Evolutionary conservation across 2,888 invertebrate genomes (phyloP).

Genomic region (Proisotoma minuta): DNA sequence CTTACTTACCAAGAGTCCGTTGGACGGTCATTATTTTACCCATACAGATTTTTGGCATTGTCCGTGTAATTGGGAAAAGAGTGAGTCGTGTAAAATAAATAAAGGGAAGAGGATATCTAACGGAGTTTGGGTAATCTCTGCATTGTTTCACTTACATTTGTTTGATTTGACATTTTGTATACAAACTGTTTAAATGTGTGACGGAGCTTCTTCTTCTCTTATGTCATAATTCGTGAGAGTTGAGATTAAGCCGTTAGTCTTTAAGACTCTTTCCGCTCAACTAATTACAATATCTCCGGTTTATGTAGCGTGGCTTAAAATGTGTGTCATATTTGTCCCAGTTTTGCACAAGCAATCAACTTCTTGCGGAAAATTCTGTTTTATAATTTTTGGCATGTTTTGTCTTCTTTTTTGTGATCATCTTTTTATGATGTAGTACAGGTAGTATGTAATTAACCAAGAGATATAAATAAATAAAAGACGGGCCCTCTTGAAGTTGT

Average conservation of each 20-base stretch:
- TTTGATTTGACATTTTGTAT: neutral
- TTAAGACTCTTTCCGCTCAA: neutral
- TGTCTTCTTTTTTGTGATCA: too few species aligned
- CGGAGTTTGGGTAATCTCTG: neutral
- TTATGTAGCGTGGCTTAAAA: too few species aligned
- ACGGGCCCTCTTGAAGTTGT: too few species aligned
- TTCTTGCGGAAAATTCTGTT: too few species aligned
- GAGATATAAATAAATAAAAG: too few species aligned
- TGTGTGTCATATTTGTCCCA: too few species aligned
- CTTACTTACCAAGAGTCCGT: neutral
- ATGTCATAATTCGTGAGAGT: neutral
- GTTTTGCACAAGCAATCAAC: too few species aligned
- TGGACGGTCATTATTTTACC: neutral
- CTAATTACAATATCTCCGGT: too few species aligned
- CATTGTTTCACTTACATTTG: conserved; percentile 10
- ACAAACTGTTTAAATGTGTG: neutral
- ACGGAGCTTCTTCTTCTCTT: neutral
- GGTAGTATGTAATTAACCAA: too few species aligned
- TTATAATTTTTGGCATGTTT: too few species aligned
- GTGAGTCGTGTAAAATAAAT: conserved; percentile 15
- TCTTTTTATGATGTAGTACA: too few species aligned
- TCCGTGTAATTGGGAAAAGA: neutral
- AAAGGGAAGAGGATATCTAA: conserved; percentile 5
- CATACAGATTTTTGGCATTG: neutral
- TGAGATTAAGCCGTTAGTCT: too few species aligned